phyloP scores from a whole-genome alignment of 2,797 vertebrate genomes.

The Sebastes baramenuke region DNA sequence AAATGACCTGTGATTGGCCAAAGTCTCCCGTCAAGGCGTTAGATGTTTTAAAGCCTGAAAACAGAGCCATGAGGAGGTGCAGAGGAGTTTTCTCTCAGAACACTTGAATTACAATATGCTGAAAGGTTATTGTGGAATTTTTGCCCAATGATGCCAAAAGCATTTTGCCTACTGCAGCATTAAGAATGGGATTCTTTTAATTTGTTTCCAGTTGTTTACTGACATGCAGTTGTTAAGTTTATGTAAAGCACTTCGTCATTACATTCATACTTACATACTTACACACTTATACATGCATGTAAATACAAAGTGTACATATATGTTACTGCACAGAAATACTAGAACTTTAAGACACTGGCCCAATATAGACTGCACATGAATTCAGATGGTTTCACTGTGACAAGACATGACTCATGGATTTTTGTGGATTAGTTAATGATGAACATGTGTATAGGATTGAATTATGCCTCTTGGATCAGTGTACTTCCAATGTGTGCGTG shows the following conservation, averaged over 20 bases:
- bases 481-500: neutral
- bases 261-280: neutral
- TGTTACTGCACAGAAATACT: neutral
- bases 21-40: too few species aligned
- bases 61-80: too few species aligned
- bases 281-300: neutral
- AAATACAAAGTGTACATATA: neutral
- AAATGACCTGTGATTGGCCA: too few species aligned
- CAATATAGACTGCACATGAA: neutral
- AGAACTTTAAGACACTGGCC: neutral
- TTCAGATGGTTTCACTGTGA: neutral
- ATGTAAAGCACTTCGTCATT: neutral
- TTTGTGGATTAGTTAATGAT: neutral
- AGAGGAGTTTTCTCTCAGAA: too few species aligned
- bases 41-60: too few species aligned
- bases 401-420: neutral
- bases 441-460: conserved; percentile 5
- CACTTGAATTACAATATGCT: too few species aligned
- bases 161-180: too few species aligned
- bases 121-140: too few species aligned
- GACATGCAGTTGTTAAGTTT: neutral
- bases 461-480: neutral
- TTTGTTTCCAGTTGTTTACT: neutral
- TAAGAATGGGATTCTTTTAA: too few species aligned
- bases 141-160: too few species aligned